Evolutionary conservation across 2,888 invertebrate species (phyloP).

Genomic region (Drosophila recens): DNA sequence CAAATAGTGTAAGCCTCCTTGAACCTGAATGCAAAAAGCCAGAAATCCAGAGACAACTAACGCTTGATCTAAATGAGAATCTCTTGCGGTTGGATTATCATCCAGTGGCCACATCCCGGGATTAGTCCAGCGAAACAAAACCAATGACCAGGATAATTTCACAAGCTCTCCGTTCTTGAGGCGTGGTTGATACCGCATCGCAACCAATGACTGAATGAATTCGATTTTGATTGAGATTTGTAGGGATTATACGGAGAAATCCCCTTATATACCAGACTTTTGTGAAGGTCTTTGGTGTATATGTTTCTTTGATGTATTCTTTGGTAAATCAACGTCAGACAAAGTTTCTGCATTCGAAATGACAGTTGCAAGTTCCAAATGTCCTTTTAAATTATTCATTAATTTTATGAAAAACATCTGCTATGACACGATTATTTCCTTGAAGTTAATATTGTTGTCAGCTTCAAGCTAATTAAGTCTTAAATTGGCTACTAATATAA

Average conservation of each 20-base stretch:
- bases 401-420: constrained; percentile 2
- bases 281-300: too few species aligned
- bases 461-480: background rate
- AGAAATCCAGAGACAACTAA: constrained; percentile 44
- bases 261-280: background rate
- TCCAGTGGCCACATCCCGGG: constrained; percentile 71
- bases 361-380: background rate
- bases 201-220: background rate
- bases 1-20: constrained; percentile 66
- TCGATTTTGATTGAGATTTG: background rate
- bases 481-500: background rate
- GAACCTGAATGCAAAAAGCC: constrained; percentile 52
- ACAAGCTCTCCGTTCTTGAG: constrained; percentile 57
- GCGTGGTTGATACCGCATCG: constrained; percentile 63
- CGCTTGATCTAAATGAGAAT: constrained; percentile 39
- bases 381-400: constrained; percentile 3
- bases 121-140: constrained; percentile 53
- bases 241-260: background rate
- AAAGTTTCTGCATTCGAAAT: constrained; percentile 7
- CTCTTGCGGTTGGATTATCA: constrained; percentile 37
- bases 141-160: constrained; percentile 62
- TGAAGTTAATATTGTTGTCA: background rate
- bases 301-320: background rate
- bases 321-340: background rate
- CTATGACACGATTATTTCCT: background rate